phyloP scores from a whole-genome alignment of 2,113 vertebrate genomes.

The Peromyscus polionotus region DNA sequence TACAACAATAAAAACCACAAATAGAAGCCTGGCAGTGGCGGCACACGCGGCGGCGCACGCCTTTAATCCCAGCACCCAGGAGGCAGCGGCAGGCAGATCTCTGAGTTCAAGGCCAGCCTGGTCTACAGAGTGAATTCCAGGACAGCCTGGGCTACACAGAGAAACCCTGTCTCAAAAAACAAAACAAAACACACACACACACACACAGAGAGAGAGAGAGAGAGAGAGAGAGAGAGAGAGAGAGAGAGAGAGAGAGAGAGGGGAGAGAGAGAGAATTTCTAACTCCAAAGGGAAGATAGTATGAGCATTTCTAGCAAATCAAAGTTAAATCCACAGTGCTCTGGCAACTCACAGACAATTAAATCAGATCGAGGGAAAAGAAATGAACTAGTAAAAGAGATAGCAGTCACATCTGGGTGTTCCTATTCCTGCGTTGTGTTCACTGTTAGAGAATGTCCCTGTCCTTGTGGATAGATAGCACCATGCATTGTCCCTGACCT shows the following conservation, averaged over 20 bases:
- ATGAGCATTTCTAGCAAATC: conserved; percentile 25
- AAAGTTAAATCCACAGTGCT: conserved; percentile 25
- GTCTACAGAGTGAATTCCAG: neutral
- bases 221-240: too few relatives aligned
- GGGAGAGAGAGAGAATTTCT: too few relatives aligned
- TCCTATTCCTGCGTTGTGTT: conserved; percentile 23
- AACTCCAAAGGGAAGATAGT: conserved; percentile 12
- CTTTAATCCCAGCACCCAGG: neutral
- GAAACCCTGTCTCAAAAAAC: neutral
- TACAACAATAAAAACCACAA: conserved; percentile 9
- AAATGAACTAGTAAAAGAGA: neutral
- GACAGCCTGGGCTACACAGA: neutral
- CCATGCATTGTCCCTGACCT: neutral
- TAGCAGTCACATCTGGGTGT: neutral
- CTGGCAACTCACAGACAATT: conserved; percentile 32
- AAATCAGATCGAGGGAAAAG: conserved; percentile 2
- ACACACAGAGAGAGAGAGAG: too few relatives aligned
- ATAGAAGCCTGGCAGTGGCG: neutral
- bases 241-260: too few relatives aligned
- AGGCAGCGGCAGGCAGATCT: neutral
- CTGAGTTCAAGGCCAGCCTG: neutral
- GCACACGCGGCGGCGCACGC: neutral
- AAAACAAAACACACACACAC: too few relatives aligned
- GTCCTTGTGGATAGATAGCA: neutral
- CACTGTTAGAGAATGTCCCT: neutral